Percentiles rank a stretch among this genome's conserved stretches.
These are phyloP conservation scores for Fopius arisanus DNA, from an alignment of 1,140 invertebrate genomes.

Conservation along the genomic window DNA sequence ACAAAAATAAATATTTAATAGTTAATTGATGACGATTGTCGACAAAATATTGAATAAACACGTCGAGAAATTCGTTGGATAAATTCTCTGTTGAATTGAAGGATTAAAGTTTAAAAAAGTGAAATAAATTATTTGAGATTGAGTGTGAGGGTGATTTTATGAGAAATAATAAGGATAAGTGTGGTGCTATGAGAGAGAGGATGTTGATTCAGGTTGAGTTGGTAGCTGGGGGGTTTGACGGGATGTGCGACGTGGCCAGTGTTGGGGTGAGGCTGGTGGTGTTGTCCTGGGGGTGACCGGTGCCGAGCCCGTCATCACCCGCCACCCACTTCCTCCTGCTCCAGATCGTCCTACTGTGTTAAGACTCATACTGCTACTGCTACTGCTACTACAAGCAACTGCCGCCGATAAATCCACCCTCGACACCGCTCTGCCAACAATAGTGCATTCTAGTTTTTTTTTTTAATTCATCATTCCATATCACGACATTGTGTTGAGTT, in stretches of 20 bases:
- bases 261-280: slow-evolving; percentile 67
- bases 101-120: no score
- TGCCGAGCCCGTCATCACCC: slow-evolving; percentile 62
- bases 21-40: no score
- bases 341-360: slow-evolving; percentile 49
- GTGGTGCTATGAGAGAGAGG: slow-evolving; percentile 36
- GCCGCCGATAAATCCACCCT: slow-evolving; percentile 70
- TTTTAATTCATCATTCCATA: not conserved
- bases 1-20: no score
- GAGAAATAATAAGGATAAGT: not conserved
- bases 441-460: slow-evolving; percentile 1
- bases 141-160: not conserved
- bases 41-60: no score
- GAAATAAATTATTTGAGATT: not conserved
- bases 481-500: not conserved
- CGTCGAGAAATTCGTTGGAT: no score
- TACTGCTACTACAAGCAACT: slow-evolving; percentile 67
- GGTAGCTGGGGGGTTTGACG: slow-evolving; percentile 45
- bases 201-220: slow-evolving; percentile 44
- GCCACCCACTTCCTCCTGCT: slow-evolving; percentile 48
- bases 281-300: slow-evolving; percentile 66
- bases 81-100: no score
- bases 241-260: slow-evolving; percentile 55
- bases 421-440: slow-evolving; percentile 70
- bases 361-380: slow-evolving; percentile 57